Evolutionary conservation across 1,140 invertebrate genomes (phyloP), one percentile per base, ranked within the genome.

Genomic region (Venturia canescens): DNA sequence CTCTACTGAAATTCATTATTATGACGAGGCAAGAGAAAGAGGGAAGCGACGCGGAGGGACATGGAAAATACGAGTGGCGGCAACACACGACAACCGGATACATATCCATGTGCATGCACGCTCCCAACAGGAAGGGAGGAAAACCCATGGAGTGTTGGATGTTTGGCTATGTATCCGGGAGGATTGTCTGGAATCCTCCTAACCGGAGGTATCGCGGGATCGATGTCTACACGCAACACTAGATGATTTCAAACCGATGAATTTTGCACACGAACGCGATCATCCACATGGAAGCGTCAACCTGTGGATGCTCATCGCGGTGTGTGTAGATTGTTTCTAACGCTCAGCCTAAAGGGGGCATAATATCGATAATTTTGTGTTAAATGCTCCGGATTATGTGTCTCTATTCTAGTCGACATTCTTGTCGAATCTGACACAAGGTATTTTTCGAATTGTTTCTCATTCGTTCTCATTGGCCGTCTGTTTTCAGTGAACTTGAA

Each of bases 51-150:
- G 13, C 38, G 13, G 0, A 44, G 38, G 13, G 38, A 44, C 13
- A 26, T 63, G 60, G 60, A 23, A 63, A 23, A 63, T 63, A 57
- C 60, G 60, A 63, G 60, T 6, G 9, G 13, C 6, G 60, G 23
- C 21, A n/a, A n/a, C n/a, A 2, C 34, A 71, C 34, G 48, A 74
- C 71, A 57, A 74, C 71, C 71, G 71, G 71, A 74, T 74, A 23
- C 71, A 74, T 63, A 26, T 63, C 11, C 60, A 63, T 63, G 60
- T 63, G 13, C 11, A 63, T 63, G 23, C 13, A 57, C 48, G 71
- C 2, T 74, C 26, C 44, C 71, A 74, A 74, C 29, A 74, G 71
- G 71, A 74, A 74, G 21, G 23, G 26, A 53, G 71, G 48, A 74
- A n/a, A 53, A 57, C 21, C 71, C 48, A 57, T 74, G 57, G 48